Evolutionary conservation across 1,140 invertebrate species (phyloP).

Genomic region (Drosophila cardini): DNA sequence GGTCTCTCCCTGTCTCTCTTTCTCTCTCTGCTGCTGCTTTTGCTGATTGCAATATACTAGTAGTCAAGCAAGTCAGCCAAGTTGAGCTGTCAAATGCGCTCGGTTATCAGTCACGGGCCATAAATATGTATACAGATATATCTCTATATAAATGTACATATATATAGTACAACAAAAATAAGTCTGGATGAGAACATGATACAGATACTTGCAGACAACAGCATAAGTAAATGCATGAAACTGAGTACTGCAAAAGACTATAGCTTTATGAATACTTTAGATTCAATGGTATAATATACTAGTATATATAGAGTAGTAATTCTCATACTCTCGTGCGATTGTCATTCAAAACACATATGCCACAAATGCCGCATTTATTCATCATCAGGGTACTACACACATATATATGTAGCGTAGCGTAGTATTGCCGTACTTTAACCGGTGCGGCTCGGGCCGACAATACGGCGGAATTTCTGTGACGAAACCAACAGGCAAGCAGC

Average conservation of each 20-base stretch:
- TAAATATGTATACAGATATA: conserved; percentile 26
- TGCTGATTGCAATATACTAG: not conserved
- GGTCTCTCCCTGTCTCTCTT: conserved; percentile 66
- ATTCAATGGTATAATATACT: conserved; percentile 41
- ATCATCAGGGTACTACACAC: conserved; percentile 15
- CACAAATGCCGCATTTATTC: conserved; percentile 32
- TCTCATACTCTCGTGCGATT: conserved; percentile 32
- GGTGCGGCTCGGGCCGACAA: conserved; percentile 48
- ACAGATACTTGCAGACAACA: not conserved
- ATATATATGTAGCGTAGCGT: too few relatives aligned
- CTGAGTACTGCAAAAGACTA: not conserved
- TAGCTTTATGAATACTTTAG: conserved; percentile 38
- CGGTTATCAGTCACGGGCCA: conserved; percentile 49
- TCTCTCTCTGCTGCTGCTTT: too few relatives aligned
- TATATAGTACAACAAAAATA: conserved; percentile 13
- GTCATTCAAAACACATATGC: conserved; percentile 62
- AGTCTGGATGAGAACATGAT: conserved; percentile 35
- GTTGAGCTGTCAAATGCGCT: conserved; percentile 65
- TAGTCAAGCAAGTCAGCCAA: conserved; percentile 23
- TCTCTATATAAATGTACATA: too few relatives aligned
- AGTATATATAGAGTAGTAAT: too few relatives aligned
- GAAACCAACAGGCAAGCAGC: conserved; percentile 47
- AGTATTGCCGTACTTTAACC: conserved; percentile 52
- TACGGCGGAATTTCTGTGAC: conserved; percentile 80
- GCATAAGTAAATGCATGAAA: conserved; percentile 13